Evolutionary conservation across 2,113 vertebrate species (phyloP).

Genomic region (Sakesphorus luctuosus): DNA sequence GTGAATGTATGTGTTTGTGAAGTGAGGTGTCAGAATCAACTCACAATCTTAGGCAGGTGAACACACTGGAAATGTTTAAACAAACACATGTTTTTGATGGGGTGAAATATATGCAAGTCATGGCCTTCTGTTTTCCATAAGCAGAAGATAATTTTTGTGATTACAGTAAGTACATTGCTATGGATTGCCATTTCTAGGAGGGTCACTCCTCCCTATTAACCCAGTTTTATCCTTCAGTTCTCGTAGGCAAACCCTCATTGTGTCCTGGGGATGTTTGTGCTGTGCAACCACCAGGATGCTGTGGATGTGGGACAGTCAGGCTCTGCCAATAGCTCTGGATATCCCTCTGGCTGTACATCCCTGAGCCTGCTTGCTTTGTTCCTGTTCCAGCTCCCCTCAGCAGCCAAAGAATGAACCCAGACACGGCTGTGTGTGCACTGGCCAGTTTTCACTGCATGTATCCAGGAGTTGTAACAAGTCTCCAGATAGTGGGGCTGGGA

Average conservation of each 20-base stretch:
- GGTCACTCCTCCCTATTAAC: not conserved
- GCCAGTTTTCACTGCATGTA: accelerated
- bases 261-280: not conserved
- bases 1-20: not conserved
- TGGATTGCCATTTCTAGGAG: not conserved
- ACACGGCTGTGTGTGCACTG: accelerated
- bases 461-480: not conserved
- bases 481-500: not conserved
- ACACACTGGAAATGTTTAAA: not conserved
- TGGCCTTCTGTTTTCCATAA: not conserved
- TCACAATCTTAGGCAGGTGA: not conserved
- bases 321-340: not conserved
- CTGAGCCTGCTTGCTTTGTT: not conserved
- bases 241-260: accelerated
- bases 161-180: accelerated
- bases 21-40: not conserved
- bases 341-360: not conserved
- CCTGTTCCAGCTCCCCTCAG: not conserved
- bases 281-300: not conserved
- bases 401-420: not conserved
- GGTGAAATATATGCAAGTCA: not conserved
- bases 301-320: not conserved
- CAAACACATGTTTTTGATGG: not conserved
- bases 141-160: not conserved
- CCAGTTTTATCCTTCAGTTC: not conserved